Conservation (phyloP, 2,113 vertebrate species). For the Emydura subglobosa region DNA sequence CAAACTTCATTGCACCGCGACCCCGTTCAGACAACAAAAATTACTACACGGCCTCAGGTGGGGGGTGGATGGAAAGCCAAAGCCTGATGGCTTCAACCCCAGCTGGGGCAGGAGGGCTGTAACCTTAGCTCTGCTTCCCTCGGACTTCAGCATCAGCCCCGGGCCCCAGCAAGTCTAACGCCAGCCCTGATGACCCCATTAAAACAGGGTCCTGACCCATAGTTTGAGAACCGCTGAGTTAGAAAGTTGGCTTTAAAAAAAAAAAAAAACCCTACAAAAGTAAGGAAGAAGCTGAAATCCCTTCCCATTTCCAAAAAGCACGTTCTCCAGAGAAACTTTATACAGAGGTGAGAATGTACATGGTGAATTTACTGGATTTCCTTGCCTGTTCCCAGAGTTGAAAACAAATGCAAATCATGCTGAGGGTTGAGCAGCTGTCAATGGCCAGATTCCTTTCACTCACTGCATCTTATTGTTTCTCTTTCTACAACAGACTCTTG, state of each 20-base stretch:
- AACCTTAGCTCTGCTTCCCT: too few relatives aligned
- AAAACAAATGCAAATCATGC: conserved; percentile 49
- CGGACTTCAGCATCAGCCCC: too few relatives aligned
- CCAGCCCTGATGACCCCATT: too few relatives aligned
- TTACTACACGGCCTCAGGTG: too few relatives aligned
- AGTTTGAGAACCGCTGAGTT: neutral
- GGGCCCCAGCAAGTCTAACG: too few relatives aligned
- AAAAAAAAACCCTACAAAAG: neutral
- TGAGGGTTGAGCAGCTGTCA: neutral
- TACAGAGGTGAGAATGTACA: conserved; percentile 7
- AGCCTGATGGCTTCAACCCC: too few relatives aligned
- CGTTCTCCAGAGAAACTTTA: conserved; percentile 15
- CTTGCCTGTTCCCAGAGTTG: neutral
- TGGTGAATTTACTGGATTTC: conserved; percentile 44
- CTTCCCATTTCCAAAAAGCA: neutral
- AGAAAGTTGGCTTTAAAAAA: conserved; percentile 28
- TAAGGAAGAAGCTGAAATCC: neutral
- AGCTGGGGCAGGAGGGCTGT: too few relatives aligned
- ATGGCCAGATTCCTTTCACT: conserved; percentile 36
- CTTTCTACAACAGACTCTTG: neutral
- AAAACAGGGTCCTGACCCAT: too few relatives aligned
- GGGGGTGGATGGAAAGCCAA: too few relatives aligned
- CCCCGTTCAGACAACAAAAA: too few relatives aligned
- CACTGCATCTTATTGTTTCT: conserved; percentile 17
- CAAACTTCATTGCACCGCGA: too few relatives aligned